A percentile compares a stretch with the other conserved stretches of the same genome.
Conservation (phyloP, 2,113 vertebrate genomes). For the Thalassarche chlororhynchos region DNA sequence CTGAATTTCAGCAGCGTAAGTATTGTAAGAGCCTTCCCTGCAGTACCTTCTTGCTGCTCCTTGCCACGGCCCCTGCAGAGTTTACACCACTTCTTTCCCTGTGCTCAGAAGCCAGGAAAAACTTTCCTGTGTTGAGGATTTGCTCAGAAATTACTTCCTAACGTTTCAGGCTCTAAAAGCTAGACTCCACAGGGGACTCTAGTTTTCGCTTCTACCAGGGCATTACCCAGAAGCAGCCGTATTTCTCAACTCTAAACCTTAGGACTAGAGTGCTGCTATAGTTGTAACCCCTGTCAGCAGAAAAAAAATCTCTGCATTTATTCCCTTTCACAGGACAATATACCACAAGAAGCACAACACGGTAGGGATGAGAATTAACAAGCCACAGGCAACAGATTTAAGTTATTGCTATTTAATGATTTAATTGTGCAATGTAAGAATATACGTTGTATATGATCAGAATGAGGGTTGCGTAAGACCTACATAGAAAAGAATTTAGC, state of each 20-base stretch:
- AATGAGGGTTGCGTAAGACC: neutral
- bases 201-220: neutral
- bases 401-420: neutral
- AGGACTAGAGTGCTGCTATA: neutral
- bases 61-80: neutral
- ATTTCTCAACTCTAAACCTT: neutral
- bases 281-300: neutral
- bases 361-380: neutral
- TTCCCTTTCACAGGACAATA: neutral
- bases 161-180: neutral
- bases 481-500: neutral
- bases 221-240: neutral
- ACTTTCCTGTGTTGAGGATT: neutral
- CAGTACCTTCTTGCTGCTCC: neutral
- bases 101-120: neutral
- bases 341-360: neutral
- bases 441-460: neutral
- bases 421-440: neutral
- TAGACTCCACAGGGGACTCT: neutral
- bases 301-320: neutral
- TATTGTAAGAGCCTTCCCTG: neutral
- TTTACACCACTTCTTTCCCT: neutral
- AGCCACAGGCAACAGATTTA: neutral
- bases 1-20: neutral
- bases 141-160: neutral